Conservation (phyloP, 1,140 invertebrate genomes). For the Drosophila nebulosa region DNA sequence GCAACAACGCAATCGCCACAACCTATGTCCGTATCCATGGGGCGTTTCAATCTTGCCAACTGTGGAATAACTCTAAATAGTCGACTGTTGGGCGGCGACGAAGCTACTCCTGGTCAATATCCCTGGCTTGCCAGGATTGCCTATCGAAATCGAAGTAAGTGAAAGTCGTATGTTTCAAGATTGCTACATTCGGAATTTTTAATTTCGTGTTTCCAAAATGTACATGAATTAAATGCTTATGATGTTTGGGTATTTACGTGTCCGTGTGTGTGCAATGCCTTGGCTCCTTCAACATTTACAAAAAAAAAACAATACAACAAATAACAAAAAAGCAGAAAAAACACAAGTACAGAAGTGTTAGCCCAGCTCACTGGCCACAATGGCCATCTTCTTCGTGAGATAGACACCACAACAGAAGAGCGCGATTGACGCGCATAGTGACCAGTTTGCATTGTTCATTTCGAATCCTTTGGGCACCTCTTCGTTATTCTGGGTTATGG, state of each 20-base stretch:
- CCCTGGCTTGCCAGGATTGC: slow-evolving; percentile 87
- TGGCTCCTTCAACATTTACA: neutral
- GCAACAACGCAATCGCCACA: neutral
- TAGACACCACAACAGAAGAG: slow-evolving; percentile 51
- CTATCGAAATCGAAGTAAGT: slow-evolving; percentile 81
- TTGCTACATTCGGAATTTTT: neutral
- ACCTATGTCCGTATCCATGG: neutral
- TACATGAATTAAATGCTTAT: slow-evolving; percentile 15
- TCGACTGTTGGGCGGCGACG: slow-evolving; percentile 85
- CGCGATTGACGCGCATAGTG: slow-evolving; percentile 27
- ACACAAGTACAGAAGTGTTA: slow-evolving; percentile 10
- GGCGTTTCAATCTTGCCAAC: slow-evolving; percentile 47
- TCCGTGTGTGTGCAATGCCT: neutral
- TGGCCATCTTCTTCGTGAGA: slow-evolving; percentile 32
- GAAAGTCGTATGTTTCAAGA: neutral
- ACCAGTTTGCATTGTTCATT: slow-evolving; percentile 23
- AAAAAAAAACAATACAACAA: neutral
- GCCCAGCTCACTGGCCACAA: slow-evolving; percentile 47
- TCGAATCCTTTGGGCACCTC: neutral
- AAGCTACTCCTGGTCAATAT: slow-evolving; percentile 84
- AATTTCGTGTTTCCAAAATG: slow-evolving; percentile 31
- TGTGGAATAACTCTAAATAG: slow-evolving; percentile 83
- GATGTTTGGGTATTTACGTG: neutral
- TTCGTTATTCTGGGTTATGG: neutral
- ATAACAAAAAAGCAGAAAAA: neutral